Evolutionary conservation across 2,113 vertebrate species (phyloP), one percentile per base, ranked within the genome.

Genomic region (Rafetus swinhoei): DNA sequence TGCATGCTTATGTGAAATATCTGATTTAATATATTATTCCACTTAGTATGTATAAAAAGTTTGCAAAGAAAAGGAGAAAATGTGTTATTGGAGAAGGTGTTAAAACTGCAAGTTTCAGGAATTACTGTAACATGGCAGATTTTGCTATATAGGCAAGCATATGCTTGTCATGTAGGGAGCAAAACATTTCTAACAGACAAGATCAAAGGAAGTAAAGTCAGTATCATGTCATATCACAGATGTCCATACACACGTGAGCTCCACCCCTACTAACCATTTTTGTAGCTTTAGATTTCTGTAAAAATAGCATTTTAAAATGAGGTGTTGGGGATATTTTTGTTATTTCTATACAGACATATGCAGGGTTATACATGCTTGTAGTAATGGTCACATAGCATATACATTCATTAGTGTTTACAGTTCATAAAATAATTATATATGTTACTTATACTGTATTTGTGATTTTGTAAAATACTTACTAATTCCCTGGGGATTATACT

Each of bases 21-120:
- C 10, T 76, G 1, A 0, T 83, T 95, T 90, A 95, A 92, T 57
- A 25, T 90, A 7, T 84, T 25, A 27, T 25, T 90, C 6, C 5
- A 69, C 89, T 93, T 87, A 69, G 19, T 88, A 39, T 27, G 79
- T 92, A 35, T 4, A 54, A 1, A 19, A 16, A 3, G 80, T 90
- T 83, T 77, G 56, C 92, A 90, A 62, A 19, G n/a, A 92, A 90
- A 82, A 86, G 27, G 76, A 82, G 39, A 72, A 4, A 50, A 56
- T 16, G 83, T 10, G 3, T 4, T 85, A 22, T 45, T 55, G 21
- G 77, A 45, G 9, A 86, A 53, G 76, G 9, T 54, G 60, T 45
- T 72, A 95, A 95, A 84, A 59, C 55, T 74, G 16, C 50, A 39
- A 24, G 24, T n/a, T 82, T 96, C 76, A 85, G 80, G 81, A 69